A percentile compares a stretch with the other conserved stretches of the same genome.
Evolutionary conservation across 2,888 invertebrate species (phyloP).

Genomic region (Lagria hirta): DNA sequence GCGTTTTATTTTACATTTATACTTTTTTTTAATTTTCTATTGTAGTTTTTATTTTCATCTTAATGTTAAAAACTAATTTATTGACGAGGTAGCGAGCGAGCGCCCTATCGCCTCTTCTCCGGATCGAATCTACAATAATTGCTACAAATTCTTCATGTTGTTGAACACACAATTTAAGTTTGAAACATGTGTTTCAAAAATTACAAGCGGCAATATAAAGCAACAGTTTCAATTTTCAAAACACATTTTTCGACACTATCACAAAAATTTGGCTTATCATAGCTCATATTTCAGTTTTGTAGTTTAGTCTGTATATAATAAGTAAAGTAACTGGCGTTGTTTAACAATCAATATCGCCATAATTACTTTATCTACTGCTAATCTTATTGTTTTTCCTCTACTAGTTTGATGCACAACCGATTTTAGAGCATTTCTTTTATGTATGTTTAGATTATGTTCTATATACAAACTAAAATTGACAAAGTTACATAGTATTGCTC

Average conservation of each 20-base stretch:
- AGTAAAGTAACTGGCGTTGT: no score
- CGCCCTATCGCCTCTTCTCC: conserved; percentile 15
- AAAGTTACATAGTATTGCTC: conserved; percentile 36
- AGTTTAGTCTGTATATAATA: no score
- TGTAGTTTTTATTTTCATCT: conserved; percentile 11
- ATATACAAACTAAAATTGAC: conserved; percentile 38
- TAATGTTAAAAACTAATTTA: conserved; percentile 14
- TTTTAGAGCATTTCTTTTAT: conserved; percentile 33
- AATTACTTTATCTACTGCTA: conserved; percentile 17
- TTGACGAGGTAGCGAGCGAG: conserved; percentile 20
- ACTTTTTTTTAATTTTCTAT: conserved; percentile 25
- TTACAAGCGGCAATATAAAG: conserved; percentile 5
- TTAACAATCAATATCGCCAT: conserved; percentile 12
- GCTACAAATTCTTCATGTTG: conserved; percentile 19
- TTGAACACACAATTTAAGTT: conserved; percentile 32
- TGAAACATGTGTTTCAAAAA: conserved; percentile 24
- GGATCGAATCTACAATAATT: conserved; percentile 20
- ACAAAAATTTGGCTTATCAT: conserved; percentile 42
- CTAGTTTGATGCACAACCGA: conserved; percentile 39
- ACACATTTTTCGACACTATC: conserved; percentile 38
- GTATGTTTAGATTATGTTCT: conserved; percentile 20
- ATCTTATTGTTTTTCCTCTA: conserved; percentile 23
- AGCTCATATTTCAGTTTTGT: conserved; percentile 24
- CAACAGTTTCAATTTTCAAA: conserved; percentile 23
- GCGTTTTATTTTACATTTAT: conserved; percentile 30